These are phyloP conservation scores for Oeneis ivallda DNA, from an alignment of 2,888 invertebrate species.

Conservation along the genomic window DNA sequence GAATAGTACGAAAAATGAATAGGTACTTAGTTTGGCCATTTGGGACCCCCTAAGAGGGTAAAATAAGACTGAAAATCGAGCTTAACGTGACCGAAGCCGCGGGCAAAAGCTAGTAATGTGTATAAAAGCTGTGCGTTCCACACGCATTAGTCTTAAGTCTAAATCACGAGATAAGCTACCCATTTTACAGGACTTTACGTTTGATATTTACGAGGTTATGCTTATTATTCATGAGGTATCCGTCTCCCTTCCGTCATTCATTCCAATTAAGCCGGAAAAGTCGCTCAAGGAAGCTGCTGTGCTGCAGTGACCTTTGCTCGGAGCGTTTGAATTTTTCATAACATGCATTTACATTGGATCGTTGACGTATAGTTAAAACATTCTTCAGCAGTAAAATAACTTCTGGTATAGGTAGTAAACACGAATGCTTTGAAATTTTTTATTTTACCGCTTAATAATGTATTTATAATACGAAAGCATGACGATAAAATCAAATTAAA, in stretches of 20 bases:
- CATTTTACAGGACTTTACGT: no score
- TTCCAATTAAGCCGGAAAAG: conserved; percentile 38
- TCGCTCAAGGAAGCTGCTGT: conserved; percentile 33
- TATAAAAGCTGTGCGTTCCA: no score
- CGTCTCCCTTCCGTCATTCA: conserved; percentile 22
- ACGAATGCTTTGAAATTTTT: conserved; percentile 3
- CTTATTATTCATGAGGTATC: background rate
- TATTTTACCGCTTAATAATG: background rate
- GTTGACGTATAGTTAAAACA: conserved; percentile 24
- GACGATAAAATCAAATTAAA: conserved; percentile 30
- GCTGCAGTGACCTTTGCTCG: conserved; percentile 34
- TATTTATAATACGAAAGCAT: background rate
- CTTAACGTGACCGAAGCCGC: no score
- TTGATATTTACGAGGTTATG: background rate
- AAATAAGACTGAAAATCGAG: no score
- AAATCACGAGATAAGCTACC: no score
- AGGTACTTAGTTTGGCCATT: no score
- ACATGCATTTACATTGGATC: conserved; percentile 27
- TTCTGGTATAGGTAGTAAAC: conserved; percentile 23
- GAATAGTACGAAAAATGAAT: no score
- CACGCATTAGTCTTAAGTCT: no score
- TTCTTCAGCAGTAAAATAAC: conserved; percentile 16
- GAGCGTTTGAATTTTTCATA: conserved; percentile 40
- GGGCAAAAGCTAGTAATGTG: no score
- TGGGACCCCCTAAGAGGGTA: no score